Evolutionary conservation across 37 sponge, comb jelly and placozoan genomes (phyloP), one percentile per base, ranked within the genome.

Genomic region (Cladorhizidae sp.): DNA sequence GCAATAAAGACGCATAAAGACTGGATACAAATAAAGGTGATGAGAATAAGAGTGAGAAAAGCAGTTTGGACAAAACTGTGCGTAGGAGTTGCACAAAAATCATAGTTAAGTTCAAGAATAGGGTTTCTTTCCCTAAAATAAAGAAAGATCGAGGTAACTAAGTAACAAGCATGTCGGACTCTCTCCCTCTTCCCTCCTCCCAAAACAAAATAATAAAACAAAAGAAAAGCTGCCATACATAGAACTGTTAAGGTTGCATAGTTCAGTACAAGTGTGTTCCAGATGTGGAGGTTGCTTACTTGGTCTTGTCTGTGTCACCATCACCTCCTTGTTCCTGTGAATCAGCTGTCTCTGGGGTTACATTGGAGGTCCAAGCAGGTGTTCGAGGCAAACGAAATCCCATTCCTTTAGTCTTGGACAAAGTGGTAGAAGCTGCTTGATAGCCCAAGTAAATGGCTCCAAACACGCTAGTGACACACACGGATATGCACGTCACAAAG

Each of bases 41-140:
- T 33, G 1, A 85, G 78, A 25, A 29, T 36, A 3, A 85, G 58
- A 40, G 68, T 76, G 14, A 77, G 26, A 2, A 77, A 28, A 21
- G 85, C 76, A 49, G 78, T 85, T 70, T 70, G 39, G 21, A 67
- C 56, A 70, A 85, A 77, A 43, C 70, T 56, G 36, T 61, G 77
- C 14, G 41, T 59, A 18, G 54, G 40, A 5, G 74, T 15, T 51
- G 74, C 21, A 17, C 17, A 43, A 8, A 18, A 22, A 33, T 3
- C 32, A 17, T 8, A 33, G 43, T 76, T 17, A 42, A 15, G 35
- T 52, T 59, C 57, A 17, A n/a, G 37, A 71, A 8, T 15, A 55
- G 43, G 45, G 45, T 43, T 18, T 67, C 20, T 20, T 29, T 67
- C 32, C n/a, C 33, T 31, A 31, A 31, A 29, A 31, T 31, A 67